Base-by-base conservation (phyloP, 2,888 invertebrate species). In the Perizoma affinitatum region DNA sequence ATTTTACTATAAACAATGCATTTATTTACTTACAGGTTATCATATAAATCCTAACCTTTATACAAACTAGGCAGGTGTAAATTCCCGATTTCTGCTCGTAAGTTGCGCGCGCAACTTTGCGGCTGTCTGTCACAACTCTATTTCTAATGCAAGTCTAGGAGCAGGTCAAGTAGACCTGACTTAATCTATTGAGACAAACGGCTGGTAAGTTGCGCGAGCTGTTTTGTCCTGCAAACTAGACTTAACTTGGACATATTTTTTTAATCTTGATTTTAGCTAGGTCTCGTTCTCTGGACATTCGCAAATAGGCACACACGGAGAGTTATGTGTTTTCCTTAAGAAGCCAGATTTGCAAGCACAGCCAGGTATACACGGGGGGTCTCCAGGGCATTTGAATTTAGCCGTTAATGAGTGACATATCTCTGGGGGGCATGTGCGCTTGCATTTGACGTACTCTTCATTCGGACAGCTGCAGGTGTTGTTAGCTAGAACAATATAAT, bases 361-460 rank as follows among this genome's bases (percentile, higher is more conserved):
- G 6, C 73, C 72, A 0, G 71, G 58, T 33, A 49, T 10, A 11
- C 72, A 71, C 0, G 62, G 54, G 5, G 63, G 65, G 4, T 50
- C 46, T 5, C 54, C 60, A 5, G 51, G 47, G 40, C 80, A 81
- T 10, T 69, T 65, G 44, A 61, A 71, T 7, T 10, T 63, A 0
- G 71, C 68, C 3, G 70, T 38, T n/a, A 73, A 34, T 2, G 73
- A 72, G 0, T 66, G 2, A 53, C 79, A 80, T 0, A 58, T 58
- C 9, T 79, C 74, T 0, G 78, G 74, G 4, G 80, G 78, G 44
- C 79, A 81, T 7, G 55, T 45, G 8, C 22, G 52, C 50, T 71
- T 74, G 55, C 74, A 74, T 5, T 54, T 43, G 0, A 54, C 63
- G 52, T 67, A 74, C 33, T 68, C 66, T 70, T 76, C 75, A 41